Percentiles rank a stretch among this genome's conserved stretches.
phyloP scores from a whole-genome alignment of 2,888 invertebrate genomes.

The Listrodromus nycthemerus region DNA sequence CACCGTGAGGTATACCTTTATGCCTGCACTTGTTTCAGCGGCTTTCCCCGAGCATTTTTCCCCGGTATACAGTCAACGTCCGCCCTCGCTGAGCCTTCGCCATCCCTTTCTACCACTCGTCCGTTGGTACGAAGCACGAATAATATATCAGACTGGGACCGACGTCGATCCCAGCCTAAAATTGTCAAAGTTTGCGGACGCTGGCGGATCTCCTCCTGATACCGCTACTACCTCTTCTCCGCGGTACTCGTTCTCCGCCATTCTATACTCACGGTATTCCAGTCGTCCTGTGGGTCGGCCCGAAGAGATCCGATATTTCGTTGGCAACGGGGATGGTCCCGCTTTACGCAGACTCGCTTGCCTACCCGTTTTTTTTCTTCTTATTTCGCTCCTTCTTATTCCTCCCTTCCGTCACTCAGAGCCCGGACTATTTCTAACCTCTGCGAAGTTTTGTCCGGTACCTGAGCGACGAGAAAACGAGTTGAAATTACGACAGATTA shows the following conservation, averaged over 20 bases:
- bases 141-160: slow-evolving; percentile 72
- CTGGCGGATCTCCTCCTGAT: slow-evolving; percentile 21
- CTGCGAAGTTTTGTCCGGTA: not conserved
- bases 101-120: slow-evolving; percentile 45
- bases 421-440: not conserved
- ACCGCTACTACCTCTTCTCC: slow-evolving; percentile 8
- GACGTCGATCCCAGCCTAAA: slow-evolving; percentile 72
- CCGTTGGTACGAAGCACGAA: slow-evolving; percentile 69
- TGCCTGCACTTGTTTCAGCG: slow-evolving; percentile 14
- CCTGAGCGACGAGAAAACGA: not conserved
- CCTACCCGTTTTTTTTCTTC: slow-evolving; percentile 30
- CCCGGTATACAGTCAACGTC: slow-evolving; percentile 32
- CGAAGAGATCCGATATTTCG: slow-evolving; percentile 57
- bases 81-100: slow-evolving; percentile 17
- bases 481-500: not conserved
- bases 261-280: slow-evolving; percentile 14
- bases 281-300: slow-evolving; percentile 30
- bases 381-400: slow-evolving; percentile 8
- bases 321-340: slow-evolving; percentile 37
- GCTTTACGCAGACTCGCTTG: slow-evolving; percentile 19
- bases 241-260: not conserved
- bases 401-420: not conserved
- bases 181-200: slow-evolving; percentile 75
- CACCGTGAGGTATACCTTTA: slow-evolving; percentile 9
- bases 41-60: slow-evolving; percentile 32